Conservation (phyloP, 2,797 vertebrate genomes). For the Euphonia xanthogaster region DNA sequence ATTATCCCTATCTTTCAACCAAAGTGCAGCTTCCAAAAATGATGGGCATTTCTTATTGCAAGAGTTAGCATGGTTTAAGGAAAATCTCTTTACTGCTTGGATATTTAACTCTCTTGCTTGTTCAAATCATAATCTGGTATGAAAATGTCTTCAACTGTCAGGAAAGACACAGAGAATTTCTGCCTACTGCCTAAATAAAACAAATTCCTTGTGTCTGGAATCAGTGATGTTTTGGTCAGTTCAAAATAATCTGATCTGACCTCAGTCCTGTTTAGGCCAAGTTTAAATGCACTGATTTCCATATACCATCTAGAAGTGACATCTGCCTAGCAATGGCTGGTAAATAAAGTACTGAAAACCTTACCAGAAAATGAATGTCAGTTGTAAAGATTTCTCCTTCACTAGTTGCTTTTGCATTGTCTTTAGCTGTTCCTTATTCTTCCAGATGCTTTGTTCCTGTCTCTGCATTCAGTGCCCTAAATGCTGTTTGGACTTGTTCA, state of each 20-base stretch:
- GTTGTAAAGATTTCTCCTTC: not conserved
- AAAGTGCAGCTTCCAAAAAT: not conserved
- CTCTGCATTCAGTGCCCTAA: not conserved
- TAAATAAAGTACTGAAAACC: not conserved
- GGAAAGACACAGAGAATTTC: not conserved
- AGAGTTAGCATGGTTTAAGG: not conserved
- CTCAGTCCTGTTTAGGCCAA: not conserved
- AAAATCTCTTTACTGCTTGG: not conserved
- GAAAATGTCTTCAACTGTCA: not conserved
- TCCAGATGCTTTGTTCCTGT: not conserved
- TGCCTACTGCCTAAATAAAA: not conserved
- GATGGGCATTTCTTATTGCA: not conserved
- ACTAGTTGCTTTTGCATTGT: not conserved
- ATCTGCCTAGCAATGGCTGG: not conserved
- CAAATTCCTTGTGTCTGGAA: not conserved
- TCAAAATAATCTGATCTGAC: not conserved
- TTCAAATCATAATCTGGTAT: not conserved
- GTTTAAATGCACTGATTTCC: not conserved
- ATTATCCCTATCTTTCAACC: not conserved
- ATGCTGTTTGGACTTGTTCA: not conserved
- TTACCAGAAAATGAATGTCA: not conserved
- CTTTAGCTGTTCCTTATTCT: not conserved
- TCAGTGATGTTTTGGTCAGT: not conserved
- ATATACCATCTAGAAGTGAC: not conserved
- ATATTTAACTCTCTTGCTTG: not conserved